Base-by-base conservation (phyloP, 2,888 invertebrate species). In the Ischnura elegans region DNA sequence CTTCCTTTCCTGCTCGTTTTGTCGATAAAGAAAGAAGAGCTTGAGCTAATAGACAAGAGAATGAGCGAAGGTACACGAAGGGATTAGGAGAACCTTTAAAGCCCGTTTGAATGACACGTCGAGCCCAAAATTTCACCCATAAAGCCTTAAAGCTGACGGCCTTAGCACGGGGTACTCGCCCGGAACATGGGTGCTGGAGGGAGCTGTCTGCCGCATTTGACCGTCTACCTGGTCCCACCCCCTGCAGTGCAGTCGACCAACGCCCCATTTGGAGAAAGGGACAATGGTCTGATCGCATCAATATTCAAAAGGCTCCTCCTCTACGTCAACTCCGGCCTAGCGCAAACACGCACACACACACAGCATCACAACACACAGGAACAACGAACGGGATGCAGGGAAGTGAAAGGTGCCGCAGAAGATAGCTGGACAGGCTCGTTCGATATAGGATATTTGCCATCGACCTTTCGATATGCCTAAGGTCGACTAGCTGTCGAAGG, bases 271-370 rank as follows among this genome's bases (percentile, higher is more conserved):
- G 61, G n/a, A n/a, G n/a, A n/a, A n/a, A n/a, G n/a, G 61, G 61
- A 61, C 61, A 61, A 61, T 61, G 61, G 61, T 61, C 13, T 25
- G 61, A 61, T 61, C 61, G 61, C 61, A 61, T 61, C 61, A 61
- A 61, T 61, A 61, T 61, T 61, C 61, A 61, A 61, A 21, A 19
- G 61, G 61, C 61, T 61, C 61, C n/a, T n/a, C n/a, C n/a, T n/a
- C n/a, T n/a, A n/a, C n/a, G n/a, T n/a, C n/a, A n/a, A n/a, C n/a
- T 21, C 25, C 61, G 21, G 25, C 3, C 25, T 61, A 19, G 19
- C 5, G 25, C 25, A 6, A 21, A 21, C 6, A 19, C 61, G 61
- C 61, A 21, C 61, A 61, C 25, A 61, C 25, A 61, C 61, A 61
- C 47, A 47, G 8, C 6, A 6, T 16, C 61, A 61, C 61, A n/a